These are phyloP conservation scores for Actinia equina DNA, from an alignment of 64 coral and sea anemone species.

Conservation along the genomic window DNA sequence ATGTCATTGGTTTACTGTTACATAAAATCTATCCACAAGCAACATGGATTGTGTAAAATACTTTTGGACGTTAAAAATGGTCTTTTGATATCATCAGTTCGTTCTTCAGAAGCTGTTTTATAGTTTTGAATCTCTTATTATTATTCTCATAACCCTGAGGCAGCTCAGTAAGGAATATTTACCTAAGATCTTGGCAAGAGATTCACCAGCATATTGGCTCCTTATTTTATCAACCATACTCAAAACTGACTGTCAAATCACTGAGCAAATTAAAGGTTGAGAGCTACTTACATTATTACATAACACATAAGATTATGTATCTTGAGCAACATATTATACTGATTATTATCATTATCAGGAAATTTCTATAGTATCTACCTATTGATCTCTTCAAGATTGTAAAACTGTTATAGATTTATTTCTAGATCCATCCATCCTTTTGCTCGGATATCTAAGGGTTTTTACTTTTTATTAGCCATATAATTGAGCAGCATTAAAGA, in stretches of 20 bases:
- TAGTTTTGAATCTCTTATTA: neutral
- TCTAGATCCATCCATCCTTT: neutral
- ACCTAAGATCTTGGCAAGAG: neutral
- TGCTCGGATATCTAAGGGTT: neutral
- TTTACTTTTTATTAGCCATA: neutral
- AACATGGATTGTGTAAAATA: neutral
- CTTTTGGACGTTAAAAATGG: neutral
- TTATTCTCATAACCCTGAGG: too few relatives aligned
- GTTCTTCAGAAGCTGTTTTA: neutral
- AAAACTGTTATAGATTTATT: neutral
- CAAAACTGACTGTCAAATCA: neutral
- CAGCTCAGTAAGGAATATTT: too few relatives aligned
- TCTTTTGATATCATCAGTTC: neutral
- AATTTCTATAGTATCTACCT: neutral
- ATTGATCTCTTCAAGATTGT: neutral
- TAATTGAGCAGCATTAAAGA: neutral
- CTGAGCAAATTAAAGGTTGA: neutral
- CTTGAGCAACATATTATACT: neutral
- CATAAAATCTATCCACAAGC: neutral
- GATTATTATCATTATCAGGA: neutral
- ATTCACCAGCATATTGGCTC: neutral
- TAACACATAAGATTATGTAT: neutral
- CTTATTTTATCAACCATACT: neutral
- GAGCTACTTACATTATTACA: neutral
- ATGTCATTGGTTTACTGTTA: neutral